A percentile compares a stretch with the other conserved stretches of the same genome.
These are phyloP conservation scores for Typhlichthys eigenmanni DNA, from an alignment of 2,797 vertebrate genomes.

Conservation along the genomic window DNA sequence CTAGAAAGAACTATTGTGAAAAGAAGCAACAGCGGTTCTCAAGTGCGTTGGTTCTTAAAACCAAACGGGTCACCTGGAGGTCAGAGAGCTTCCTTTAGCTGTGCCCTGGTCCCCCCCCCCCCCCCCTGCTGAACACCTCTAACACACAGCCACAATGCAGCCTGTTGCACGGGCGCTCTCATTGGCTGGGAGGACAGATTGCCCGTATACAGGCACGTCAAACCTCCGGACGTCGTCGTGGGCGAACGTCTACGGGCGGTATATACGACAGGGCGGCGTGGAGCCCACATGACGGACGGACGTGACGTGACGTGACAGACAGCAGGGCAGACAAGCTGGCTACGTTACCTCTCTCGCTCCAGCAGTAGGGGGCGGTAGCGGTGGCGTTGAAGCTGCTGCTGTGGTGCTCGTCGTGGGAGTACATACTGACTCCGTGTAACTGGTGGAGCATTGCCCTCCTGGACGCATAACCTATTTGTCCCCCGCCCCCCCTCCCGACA, in stretches of 20 bases:
- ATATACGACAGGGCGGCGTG: constrained; percentile 38
- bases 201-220: background rate
- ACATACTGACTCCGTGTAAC: constrained; percentile 86
- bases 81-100: no score
- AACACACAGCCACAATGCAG: no score
- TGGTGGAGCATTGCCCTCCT: constrained; percentile 90
- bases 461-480: constrained; percentile 81
- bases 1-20: no score
- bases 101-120: no score
- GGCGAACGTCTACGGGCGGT: constrained; percentile 28
- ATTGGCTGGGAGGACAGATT: no score
- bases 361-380: constrained; percentile 73
- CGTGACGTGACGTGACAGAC: constrained; percentile 36
- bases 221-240: background rate
- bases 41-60: no score
- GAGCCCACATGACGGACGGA: constrained; percentile 8
- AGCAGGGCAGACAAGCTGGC: constrained; percentile 28
- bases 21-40: no score
- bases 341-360: constrained; percentile 85
- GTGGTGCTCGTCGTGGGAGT: constrained; percentile 84
- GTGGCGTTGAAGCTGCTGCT: constrained; percentile 43
- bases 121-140: no score
- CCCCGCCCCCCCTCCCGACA: constrained; percentile 30
- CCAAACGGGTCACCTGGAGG: no score
- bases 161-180: no score